Percentiles rank a stretch among this genome's conserved stretches.
Conservation (phyloP, 2,113 vertebrate species). For the Trichomycterus rosablanca region DNA sequence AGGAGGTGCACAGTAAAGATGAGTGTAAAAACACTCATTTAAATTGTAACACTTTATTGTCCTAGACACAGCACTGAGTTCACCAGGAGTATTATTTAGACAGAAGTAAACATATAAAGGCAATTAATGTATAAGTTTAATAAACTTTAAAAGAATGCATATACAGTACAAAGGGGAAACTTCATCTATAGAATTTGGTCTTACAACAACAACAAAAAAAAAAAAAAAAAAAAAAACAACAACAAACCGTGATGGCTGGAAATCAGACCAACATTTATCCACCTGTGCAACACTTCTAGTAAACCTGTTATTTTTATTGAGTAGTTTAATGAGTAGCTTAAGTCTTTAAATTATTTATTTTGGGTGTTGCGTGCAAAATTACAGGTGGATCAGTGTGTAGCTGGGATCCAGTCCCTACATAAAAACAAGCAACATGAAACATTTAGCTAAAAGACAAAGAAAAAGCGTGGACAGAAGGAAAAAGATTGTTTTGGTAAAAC, state of each 20-base stretch:
- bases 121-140: slow-evolving; percentile 90
- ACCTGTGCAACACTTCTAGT: slow-evolving; percentile 55
- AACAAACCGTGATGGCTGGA: slow-evolving; percentile 61
- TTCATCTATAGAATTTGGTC: slow-evolving; percentile 89
- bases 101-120: slow-evolving; percentile 59
- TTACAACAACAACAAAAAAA: slow-evolving; percentile 84
- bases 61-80: too few species aligned
- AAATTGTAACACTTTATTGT: too few species aligned
- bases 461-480: slow-evolving; percentile 56
- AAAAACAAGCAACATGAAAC: slow-evolving; percentile 73
- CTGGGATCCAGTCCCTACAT: slow-evolving; percentile 62
- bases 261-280: slow-evolving; percentile 59
- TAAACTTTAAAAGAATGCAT: slow-evolving; percentile 98
- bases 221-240: slow-evolving; percentile 77
- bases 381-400: slow-evolving; percentile 59
- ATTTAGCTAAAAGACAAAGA: slow-evolving; percentile 54
- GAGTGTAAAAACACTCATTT: not conserved
- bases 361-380: too few species aligned
- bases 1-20: too few species aligned
- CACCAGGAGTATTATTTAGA: too few species aligned
- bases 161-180: slow-evolving; percentile 99
- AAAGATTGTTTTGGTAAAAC: slow-evolving; percentile 77
- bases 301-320: slow-evolving; percentile 35
- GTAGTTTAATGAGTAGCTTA: not conserved
- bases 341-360: not conserved